These are phyloP conservation scores for Acrocephalus arundinaceus DNA, from an alignment of 2,113 vertebrate genomes.

Conservation along the genomic window DNA sequence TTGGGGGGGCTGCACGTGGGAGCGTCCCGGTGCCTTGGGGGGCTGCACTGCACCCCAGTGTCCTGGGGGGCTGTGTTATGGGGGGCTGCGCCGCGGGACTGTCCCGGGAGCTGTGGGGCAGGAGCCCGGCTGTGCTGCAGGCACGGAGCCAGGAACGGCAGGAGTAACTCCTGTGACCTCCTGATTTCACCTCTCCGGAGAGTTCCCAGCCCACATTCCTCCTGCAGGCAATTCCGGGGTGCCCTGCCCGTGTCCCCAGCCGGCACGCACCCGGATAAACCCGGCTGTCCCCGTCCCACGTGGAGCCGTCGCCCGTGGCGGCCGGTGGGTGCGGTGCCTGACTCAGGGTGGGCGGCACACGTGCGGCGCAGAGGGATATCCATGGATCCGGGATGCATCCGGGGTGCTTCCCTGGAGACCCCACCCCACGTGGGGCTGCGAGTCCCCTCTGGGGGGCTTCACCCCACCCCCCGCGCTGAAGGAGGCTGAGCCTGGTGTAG, in stretches of 20 bases:
- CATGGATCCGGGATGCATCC: neutral
- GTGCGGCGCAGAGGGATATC: neutral
- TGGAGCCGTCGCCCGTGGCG: neutral
- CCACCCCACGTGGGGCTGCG: neutral
- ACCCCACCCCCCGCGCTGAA: accelerated
- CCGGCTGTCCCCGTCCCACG: neutral
- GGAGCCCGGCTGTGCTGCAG: neutral
- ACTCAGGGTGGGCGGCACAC: neutral
- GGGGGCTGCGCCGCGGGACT: neutral
- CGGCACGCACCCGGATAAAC: neutral
- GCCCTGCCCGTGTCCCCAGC: neutral
- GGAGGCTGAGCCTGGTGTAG: neutral
- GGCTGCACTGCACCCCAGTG: neutral
- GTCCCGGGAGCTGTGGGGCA: neutral
- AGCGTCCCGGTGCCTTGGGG: accelerated
- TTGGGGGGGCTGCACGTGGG: neutral
- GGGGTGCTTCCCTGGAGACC: neutral
- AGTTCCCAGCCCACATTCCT: neutral
- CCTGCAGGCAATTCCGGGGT: constrained; percentile 6
- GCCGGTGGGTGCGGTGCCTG: neutral
- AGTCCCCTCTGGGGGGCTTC: neutral
- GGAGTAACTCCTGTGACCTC: neutral
- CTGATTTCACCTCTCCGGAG: neutral
- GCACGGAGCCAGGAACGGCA: neutral
- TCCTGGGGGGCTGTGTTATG: accelerated